phyloP scores from a whole-genome alignment of 2,113 vertebrate genomes.

The Anoplopoma fimbria region DNA sequence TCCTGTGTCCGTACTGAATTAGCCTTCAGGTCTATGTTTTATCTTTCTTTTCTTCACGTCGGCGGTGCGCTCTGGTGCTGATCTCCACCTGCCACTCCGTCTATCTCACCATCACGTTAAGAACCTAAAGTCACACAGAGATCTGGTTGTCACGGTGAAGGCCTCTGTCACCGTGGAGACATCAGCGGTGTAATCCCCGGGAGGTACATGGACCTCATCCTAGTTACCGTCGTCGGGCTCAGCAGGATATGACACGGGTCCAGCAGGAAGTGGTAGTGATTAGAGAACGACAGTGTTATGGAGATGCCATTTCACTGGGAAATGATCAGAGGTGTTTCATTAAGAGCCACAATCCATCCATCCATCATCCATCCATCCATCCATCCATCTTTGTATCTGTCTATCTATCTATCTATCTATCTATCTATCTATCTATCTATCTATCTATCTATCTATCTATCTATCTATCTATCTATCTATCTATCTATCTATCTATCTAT shows the following conservation, averaged over 20 bases:
- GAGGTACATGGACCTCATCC: slow-evolving; percentile 73
- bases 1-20: not conserved
- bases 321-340: slow-evolving; percentile 68
- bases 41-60: slow-evolving; percentile 8
- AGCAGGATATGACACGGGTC: slow-evolving; percentile 72
- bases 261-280: slow-evolving; percentile 75
- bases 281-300: slow-evolving; percentile 60
- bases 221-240: slow-evolving; percentile 67
- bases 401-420: slow-evolving; percentile 8
- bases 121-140: slow-evolving; percentile 61
- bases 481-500: slow-evolving; percentile 28
- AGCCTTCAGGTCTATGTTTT: not conserved
- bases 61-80: slow-evolving; percentile 1
- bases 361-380: slow-evolving; percentile 13
- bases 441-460: slow-evolving; percentile 28
- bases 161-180: slow-evolving; percentile 71
- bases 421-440: slow-evolving; percentile 18
- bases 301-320: slow-evolving; percentile 61
- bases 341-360: slow-evolving; percentile 22
- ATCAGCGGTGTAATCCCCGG: slow-evolving; percentile 67
- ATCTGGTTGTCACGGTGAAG: slow-evolving; percentile 63
- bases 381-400: not conserved
- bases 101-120: slow-evolving; percentile 40
- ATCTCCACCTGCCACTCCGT: slow-evolving; percentile 47
- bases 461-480: slow-evolving; percentile 34